These are phyloP conservation scores for Notodonta dromedarius DNA, from an alignment of 2,888 invertebrate genomes.

Conservation along the genomic window DNA sequence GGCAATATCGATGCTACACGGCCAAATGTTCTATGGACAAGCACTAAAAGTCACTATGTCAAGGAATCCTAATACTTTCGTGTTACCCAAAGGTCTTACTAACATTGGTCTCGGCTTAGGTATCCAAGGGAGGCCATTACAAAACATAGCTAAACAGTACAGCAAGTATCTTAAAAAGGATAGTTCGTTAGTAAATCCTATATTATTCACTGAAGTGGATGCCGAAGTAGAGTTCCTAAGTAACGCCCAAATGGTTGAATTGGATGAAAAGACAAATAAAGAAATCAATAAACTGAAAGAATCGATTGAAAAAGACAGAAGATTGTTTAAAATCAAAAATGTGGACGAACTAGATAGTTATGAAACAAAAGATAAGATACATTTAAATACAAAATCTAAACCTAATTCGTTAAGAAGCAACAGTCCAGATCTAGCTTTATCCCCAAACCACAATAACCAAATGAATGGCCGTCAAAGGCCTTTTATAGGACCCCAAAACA, in stretches of 20 bases:
- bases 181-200: slow-evolving; percentile 34
- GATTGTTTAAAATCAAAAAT: slow-evolving; percentile 8
- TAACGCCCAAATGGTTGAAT: slow-evolving; percentile 4
- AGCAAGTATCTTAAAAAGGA: slow-evolving; percentile 49
- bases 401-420: neutral
- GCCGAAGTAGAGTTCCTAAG: slow-evolving; percentile 8
- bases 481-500: neutral
- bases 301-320: slow-evolving; percentile 7
- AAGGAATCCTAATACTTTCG: slow-evolving; percentile 31
- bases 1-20: slow-evolving; percentile 72
- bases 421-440: neutral
- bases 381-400: neutral
- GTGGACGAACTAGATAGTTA: slow-evolving; percentile 16
- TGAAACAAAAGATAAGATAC: neutral
- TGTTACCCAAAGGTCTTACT: slow-evolving; percentile 63
- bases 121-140: slow-evolving; percentile 52
- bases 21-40: slow-evolving; percentile 56
- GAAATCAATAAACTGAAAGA: slow-evolving; percentile 13
- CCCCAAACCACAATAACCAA: neutral
- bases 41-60: slow-evolving; percentile 55
- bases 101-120: slow-evolving; percentile 64
- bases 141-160: slow-evolving; percentile 57
- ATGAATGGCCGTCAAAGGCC: neutral
- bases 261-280: slow-evolving; percentile 7
- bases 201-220: slow-evolving; percentile 31